Evolutionary conservation across 2,888 invertebrate genomes (phyloP), one percentile per base, ranked within the genome.

Genomic region (Hoplodrina blanda): DNA sequence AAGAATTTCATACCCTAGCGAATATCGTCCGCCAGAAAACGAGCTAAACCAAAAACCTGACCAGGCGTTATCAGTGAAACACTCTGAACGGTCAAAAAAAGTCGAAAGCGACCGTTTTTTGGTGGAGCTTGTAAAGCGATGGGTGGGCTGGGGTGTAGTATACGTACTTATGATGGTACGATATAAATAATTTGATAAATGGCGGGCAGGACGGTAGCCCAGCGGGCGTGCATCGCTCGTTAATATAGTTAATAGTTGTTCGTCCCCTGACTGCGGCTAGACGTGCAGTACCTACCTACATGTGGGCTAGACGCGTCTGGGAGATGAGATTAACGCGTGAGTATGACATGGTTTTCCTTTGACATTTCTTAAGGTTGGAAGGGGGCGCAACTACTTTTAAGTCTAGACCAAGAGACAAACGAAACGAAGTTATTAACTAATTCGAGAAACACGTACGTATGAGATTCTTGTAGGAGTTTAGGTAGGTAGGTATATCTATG

Each of bases 161-260:
- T 41, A 41, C 10, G 72, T 68, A 37, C 37, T 37, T 61, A 53
- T 7, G 46, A 33, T 17, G 25, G 20, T 74, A 89, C 85, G 8
- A 87, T 89, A 88, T 92, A 91, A 91, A 92, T 93, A 93, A 93
- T 93, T 91, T 94, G 93, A 94, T 92, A 92, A 92, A 93, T 90
- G 90, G 85, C 85, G 83, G 84, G 69, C 86, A 88, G 85, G 88
- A 87, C 91, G 90, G 90, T 91, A 90, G 92, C 91, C 81, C 92
- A 92, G 92, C 92, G 90, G 91, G 91, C 90, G 91, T 79, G 88
- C 87, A 68, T 66, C 67, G 81, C 78, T 90, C 91, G 88, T 91
- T 90, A 88, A 90, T 89, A 88, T 89, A 88, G 90, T 89, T 91
- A 90, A 90, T 91, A 88, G 88, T 88, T 74, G 81, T 76, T 67